Base-by-base conservation (phyloP, 2,113 vertebrate genomes). In the Aspiorhynchus laticeps region DNA sequence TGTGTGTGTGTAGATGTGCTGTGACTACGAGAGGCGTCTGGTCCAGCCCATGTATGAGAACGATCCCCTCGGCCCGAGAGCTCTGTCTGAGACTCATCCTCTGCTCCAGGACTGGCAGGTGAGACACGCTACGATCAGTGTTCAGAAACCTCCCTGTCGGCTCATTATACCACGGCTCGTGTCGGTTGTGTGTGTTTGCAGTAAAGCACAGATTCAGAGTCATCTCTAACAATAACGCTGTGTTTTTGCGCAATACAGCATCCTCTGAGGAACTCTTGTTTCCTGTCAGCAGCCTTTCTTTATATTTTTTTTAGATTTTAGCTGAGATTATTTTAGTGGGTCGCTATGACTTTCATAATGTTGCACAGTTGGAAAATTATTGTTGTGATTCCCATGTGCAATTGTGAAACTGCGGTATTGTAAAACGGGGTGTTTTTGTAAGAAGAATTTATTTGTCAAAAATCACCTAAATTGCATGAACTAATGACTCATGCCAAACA, bases 31-130 rank as follows among this genome's bases (percentile, higher is more conserved):
- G 94, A 97, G 95, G 90, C 96, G 95, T 63, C 96, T 97, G 69
- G 92, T 98, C 83, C 96, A 97, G 91, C 97, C 96, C 0, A 90
- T 94, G 77, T 97, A 97, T 82, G 94, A 97, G 90, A 96, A 94
- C 85, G 92, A 94, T 88, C 92, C 94, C 14, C 94, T 95, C 74
- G 95, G 95, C 15, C 94, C 96, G 21, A 92, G 95, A 87, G 95
- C 92, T 0, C 92, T 94, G 87, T 97, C 96, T 36, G 97, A 99
- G 94, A 99, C 96, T 5, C 98, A 99, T 88, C 98, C 98, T 0
- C 94, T 99, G 11, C 95, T 98, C 48, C 95, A 96, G 90, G 97
- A 99, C 87, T 99, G 98, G 97, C 96, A 97, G 93, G 98, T 99
- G 93, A 93, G 80, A 24, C 46, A 17, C 26, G 53, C 31, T 59